These are phyloP conservation scores for Silvanus unidentatus DNA, from an alignment of 2,888 invertebrate species.

Conservation along the genomic window DNA sequence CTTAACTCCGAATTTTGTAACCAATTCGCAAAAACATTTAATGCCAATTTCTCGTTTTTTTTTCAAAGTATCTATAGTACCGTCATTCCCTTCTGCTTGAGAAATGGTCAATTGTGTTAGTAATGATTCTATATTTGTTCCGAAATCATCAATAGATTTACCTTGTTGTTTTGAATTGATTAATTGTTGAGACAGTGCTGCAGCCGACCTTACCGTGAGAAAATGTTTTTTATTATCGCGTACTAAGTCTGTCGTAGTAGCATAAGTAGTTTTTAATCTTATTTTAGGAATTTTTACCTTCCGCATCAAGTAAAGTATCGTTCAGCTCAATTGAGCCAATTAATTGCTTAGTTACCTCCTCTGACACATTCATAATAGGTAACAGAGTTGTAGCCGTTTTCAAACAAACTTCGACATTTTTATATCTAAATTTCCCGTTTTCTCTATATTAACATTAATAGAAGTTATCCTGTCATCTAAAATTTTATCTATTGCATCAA, in stretches of 20 bases:
- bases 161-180: slow-evolving; percentile 6
- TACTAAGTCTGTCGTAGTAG: slow-evolving; percentile 12
- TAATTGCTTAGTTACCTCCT: slow-evolving; percentile 18
- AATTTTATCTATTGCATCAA: not conserved
- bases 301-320: slow-evolving; percentile 14
- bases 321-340: slow-evolving; percentile 24
- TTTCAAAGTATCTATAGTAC: not conserved
- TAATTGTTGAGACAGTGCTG: slow-evolving; percentile 12
- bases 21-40: slow-evolving; percentile 7
- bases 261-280: slow-evolving; percentile 11
- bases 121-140: not conserved
- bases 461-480: not conserved
- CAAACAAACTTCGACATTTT: slow-evolving; percentile 20
- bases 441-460: not conserved
- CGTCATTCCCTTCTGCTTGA: not conserved
- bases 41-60: slow-evolving; percentile 4
- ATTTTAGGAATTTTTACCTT: slow-evolving; percentile 17
- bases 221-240: slow-evolving; percentile 14
- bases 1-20: slow-evolving; percentile 8
- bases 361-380: slow-evolving; percentile 17
- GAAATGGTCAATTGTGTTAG: not conserved
- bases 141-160: not conserved
- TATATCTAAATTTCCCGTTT: not conserved
- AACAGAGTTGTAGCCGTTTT: slow-evolving; percentile 17
- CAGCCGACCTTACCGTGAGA: slow-evolving; percentile 14